phyloP scores from a whole-genome alignment of 2,113 vertebrate species.

The Delphinapterus leucas region DNA sequence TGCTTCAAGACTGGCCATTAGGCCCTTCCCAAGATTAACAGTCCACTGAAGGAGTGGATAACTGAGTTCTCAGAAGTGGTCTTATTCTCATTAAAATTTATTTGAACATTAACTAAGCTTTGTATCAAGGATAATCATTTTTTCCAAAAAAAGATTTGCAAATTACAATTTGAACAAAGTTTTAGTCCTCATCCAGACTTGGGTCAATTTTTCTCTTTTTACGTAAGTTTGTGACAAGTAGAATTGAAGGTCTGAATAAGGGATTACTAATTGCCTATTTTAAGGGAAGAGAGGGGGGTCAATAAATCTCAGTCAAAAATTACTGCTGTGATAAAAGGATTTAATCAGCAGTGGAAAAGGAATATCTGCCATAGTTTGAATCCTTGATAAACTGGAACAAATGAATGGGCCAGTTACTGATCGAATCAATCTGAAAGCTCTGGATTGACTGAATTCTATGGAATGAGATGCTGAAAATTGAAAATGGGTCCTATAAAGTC shows the following conservation, averaged over 20 bases:
- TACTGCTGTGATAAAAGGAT: background rate
- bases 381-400: background rate
- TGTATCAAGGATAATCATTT: slow-evolving; percentile 5
- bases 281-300: background rate
- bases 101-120: slow-evolving; percentile 38
- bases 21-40: background rate
- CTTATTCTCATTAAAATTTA: background rate
- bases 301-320: background rate
- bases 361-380: background rate
- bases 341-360: background rate
- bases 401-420: background rate
- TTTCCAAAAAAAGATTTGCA: background rate
- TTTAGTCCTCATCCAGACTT: background rate
- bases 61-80: background rate
- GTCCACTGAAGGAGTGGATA: background rate
- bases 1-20: background rate
- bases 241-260: background rate
- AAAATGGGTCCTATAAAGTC: background rate
- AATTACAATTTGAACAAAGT: background rate
- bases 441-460: background rate
- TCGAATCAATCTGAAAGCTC: background rate
- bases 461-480: background rate
- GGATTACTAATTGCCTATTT: background rate
- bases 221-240: background rate
- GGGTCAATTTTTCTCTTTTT: slow-evolving; percentile 14